Percentiles rank a stretch among this genome's conserved stretches.
These are phyloP conservation scores for Pangasius djambal DNA, from an alignment of 2,797 vertebrate genomes.

Conservation along the genomic window DNA sequence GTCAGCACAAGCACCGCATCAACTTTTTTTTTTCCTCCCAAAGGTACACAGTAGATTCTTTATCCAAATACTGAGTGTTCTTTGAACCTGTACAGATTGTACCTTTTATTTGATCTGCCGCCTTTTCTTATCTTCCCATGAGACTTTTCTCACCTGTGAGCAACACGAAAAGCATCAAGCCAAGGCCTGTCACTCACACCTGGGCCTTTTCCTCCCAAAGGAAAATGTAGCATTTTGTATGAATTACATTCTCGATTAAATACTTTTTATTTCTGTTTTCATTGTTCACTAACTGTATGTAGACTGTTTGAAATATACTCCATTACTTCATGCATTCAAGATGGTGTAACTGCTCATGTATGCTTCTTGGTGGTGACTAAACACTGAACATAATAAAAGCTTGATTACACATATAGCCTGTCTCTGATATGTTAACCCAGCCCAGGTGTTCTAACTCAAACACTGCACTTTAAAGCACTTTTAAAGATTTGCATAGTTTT, in stretches of 20 bases:
- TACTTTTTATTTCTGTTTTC: conserved; percentile 1
- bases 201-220: conserved; percentile 45
- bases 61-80: conserved; percentile 60
- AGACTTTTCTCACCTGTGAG: conserved; percentile 84
- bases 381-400: conserved; percentile 32
- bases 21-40: conserved; percentile 46
- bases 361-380: neutral
- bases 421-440: neutral
- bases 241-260: neutral
- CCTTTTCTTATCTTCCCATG: conserved; percentile 74
- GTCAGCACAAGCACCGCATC: conserved; percentile 18
- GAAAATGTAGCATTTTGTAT: conserved; percentile 61
- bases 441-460: neutral
- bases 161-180: conserved; percentile 59
- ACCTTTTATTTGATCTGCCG: conserved; percentile 56
- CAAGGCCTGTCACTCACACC: conserved; percentile 45
- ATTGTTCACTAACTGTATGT: neutral
- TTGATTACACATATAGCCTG: neutral
- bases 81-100: conserved; percentile 60
- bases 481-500: neutral
- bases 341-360: neutral
- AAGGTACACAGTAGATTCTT: conserved; percentile 68
- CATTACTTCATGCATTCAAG: neutral
- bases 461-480: neutral
- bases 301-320: neutral